A percentile compares a stretch with the other conserved stretches of the same genome.
Conservation (phyloP, 2,797 vertebrate genomes). For the Chanos chanos region DNA sequence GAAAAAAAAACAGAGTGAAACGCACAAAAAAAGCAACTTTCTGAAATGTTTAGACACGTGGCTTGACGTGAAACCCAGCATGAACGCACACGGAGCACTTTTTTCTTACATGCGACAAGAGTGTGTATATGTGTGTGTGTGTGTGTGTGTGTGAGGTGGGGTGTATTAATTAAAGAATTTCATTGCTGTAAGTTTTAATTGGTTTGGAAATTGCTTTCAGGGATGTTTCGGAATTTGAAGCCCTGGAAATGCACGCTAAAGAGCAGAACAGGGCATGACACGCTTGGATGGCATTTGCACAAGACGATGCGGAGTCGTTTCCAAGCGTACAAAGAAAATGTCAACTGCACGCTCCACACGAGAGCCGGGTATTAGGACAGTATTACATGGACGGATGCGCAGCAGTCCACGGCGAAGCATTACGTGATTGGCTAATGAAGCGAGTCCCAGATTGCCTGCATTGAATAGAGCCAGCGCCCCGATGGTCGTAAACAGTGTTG, state of each 20-base stretch:
- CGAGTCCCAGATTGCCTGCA: constrained; percentile 23
- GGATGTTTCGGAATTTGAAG: constrained; percentile 33
- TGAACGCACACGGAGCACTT: too few relatives aligned
- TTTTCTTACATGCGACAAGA: too few relatives aligned
- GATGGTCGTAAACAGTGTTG: constrained; percentile 42
- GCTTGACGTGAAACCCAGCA: too few relatives aligned
- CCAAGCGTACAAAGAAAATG: constrained; percentile 12
- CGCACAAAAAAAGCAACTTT: too few relatives aligned
- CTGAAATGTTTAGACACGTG: too few relatives aligned
- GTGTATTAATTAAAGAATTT: constrained; percentile 43
- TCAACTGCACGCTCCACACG: not conserved
- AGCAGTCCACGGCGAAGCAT: constrained; percentile 17
- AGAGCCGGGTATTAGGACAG: constrained; percentile 14
- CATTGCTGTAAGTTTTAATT: constrained; percentile 69
- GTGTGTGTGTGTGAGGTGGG: too few relatives aligned
- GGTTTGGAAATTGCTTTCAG: constrained; percentile 73
- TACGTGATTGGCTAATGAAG: constrained; percentile 45
- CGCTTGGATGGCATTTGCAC: constrained; percentile 52
- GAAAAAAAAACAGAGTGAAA: too few relatives aligned
- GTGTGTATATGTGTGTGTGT: too few relatives aligned
- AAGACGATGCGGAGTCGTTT: constrained; percentile 34
- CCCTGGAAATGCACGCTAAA: constrained; percentile 52
- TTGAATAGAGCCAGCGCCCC: constrained; percentile 12
- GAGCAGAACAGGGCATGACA: constrained; percentile 58
- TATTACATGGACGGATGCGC: constrained; percentile 24